Base-by-base conservation (phyloP, 1,140 invertebrate species). In the Dendroctonus ponderosae region DNA sequence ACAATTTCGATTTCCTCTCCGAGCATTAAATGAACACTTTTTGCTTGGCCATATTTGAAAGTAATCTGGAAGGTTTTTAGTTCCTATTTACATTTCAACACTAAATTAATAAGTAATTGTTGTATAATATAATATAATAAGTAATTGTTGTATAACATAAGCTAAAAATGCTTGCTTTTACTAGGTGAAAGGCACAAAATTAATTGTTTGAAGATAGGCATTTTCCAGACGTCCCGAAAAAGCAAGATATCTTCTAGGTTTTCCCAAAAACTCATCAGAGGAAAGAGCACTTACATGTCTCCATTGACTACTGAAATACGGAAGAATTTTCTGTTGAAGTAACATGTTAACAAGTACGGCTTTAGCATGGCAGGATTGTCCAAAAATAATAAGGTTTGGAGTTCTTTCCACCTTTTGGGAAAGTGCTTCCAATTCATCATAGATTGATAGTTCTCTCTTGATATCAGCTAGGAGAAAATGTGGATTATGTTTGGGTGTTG, bases 1-100 rank as follows among this genome's bases (percentile, higher is more conserved):
- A 92, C 85, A 43, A 93, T 84, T 79, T 92, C 89, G 74, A 89
- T 91, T 73, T 91, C 90, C 65, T 87, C 82, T 37, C 87, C 87
- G 12, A 92, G 80, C 0, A 87, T 85, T 14, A 92, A 78, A 72
- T 85, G 87, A 5, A 90, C 82, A 69, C 87, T 84, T 48, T 86
- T 87, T 12, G 80, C 83, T 2, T 80, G 76, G n/a, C 89, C 89
- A 74, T 89, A 88, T 68, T 84, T 83, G 67, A 93, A 85, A 69
- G 87, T 77, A 12, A 85, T 56, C 83, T 85, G 75, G 12, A 77
- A 78, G 48, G 12, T 7, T 44, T 39, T 37, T 57, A 60, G 15
- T 58, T 49, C 12, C 11, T 26, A 48, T 49, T 15, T 37, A 49
- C 3, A 44, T 12, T 51, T 11, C 41, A 49, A 56, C 11, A 56